Evolutionary conservation across 2,113 vertebrate genomes (phyloP).

Genomic region (Psilopogon haemacephalus): DNA sequence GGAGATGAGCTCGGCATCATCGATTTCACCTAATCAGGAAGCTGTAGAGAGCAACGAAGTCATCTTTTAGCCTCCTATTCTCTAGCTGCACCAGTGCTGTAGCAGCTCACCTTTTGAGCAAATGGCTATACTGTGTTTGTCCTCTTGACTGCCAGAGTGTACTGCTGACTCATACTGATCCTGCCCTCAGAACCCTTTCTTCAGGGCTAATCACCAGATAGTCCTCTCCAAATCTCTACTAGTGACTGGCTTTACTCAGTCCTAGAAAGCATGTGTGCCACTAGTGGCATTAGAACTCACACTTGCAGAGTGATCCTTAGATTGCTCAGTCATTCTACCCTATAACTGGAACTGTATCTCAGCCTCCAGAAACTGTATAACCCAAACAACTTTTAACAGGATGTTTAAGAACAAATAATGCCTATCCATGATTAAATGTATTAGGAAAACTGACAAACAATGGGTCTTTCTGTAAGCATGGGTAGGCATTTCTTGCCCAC

Average conservation of each 20-base stretch:
- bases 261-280: not conserved
- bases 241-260: not conserved
- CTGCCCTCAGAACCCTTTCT: not conserved
- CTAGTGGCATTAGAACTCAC: slow-evolving; percentile 32
- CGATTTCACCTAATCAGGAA: not conserved
- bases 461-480: not conserved
- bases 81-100: not conserved
- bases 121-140: not conserved
- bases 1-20: not conserved
- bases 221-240: not conserved
- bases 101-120: not conserved
- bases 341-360: not conserved
- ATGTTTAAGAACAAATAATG: not conserved
- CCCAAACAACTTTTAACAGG: not conserved
- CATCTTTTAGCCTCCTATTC: not conserved
- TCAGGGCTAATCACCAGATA: not conserved
- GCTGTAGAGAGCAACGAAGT: not conserved
- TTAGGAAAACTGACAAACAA: not conserved
- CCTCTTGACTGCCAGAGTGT: not conserved
- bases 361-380: not conserved
- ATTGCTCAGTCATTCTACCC: slow-evolving; percentile 83
- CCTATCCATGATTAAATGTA: not conserved
- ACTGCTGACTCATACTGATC: not conserved
- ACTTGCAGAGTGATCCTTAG: slow-evolving; percentile 78
- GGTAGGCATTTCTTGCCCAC: not conserved